Conservation (phyloP, 2,113 vertebrate species). For the Petrocephalus zakoni region DNA sequence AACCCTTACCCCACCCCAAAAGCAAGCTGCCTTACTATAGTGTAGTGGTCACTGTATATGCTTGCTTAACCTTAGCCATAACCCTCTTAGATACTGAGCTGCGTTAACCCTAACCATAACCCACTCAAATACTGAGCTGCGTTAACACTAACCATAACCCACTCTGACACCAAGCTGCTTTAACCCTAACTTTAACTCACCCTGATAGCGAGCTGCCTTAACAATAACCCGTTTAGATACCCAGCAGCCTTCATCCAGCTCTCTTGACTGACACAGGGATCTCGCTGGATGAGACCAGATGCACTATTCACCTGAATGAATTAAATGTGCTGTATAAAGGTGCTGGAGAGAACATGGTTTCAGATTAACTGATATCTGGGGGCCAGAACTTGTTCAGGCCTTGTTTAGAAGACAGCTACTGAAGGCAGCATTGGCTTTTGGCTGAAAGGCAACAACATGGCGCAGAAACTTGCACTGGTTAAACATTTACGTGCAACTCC, state of each 20-base stretch:
- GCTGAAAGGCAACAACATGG: background rate
- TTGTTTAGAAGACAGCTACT: background rate
- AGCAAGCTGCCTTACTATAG: background rate
- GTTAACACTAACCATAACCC: background rate
- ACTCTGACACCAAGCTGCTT: too few relatives aligned
- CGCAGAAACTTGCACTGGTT: background rate
- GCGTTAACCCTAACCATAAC: background rate
- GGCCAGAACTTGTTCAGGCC: background rate
- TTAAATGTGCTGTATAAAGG: constrained; percentile 41
- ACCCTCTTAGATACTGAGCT: background rate
- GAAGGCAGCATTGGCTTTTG: background rate
- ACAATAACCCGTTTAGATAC: constrained; percentile 41
- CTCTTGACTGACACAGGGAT: constrained; percentile 45
- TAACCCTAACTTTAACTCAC: constrained; percentile 41
- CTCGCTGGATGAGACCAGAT: constrained; percentile 39
- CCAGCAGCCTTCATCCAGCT: constrained; percentile 44
- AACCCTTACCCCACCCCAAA: background rate
- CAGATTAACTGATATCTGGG: background rate
- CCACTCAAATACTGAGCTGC: background rate
- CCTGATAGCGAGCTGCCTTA: constrained; percentile 57
- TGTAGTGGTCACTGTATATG: too few relatives aligned
- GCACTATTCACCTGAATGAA: constrained; percentile 50
- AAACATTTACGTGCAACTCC: background rate
- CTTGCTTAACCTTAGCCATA: background rate
- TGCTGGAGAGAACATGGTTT: constrained; percentile 26